Percentiles rank a stretch among this genome's conserved stretches.
Conservation (phyloP, 2,113 vertebrate species). For the Hucho hucho region DNA sequence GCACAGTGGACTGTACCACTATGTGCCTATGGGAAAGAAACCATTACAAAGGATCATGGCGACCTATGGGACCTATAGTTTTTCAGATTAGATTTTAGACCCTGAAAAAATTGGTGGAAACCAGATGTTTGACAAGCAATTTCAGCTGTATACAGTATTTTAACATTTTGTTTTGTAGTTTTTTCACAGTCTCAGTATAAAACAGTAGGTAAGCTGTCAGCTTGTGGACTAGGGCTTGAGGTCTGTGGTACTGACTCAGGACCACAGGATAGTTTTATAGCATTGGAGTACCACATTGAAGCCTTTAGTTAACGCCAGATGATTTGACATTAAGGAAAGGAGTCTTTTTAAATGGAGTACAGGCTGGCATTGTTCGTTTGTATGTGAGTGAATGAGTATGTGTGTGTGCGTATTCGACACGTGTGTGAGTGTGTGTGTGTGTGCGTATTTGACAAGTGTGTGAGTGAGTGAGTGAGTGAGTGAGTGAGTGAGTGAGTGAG, state of each 20-base stretch:
- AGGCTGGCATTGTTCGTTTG: background rate
- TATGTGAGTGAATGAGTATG: background rate
- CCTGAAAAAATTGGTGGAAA: background rate
- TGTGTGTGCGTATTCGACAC: background rate
- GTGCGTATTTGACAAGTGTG: background rate
- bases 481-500: conserved; percentile 12
- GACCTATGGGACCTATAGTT: too few species aligned
- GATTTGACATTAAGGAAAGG: background rate
- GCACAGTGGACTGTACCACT: too few species aligned
- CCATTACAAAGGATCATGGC: too few species aligned
- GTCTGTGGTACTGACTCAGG: background rate
- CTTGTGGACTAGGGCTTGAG: background rate
- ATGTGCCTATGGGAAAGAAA: too few species aligned
- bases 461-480: background rate
- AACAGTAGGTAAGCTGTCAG: conserved; percentile 35
- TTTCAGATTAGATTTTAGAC: too few species aligned
- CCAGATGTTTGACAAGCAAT: conserved; percentile 30
- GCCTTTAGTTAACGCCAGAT: background rate
- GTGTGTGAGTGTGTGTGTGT: background rate
- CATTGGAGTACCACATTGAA: too few species aligned
- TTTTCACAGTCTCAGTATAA: conserved; percentile 31
- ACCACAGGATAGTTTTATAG: background rate
- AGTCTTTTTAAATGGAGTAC: background rate
- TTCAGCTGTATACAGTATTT: conserved; percentile 16
- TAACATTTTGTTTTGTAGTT: background rate